phyloP scores from a whole-genome alignment of 2,797 vertebrate genomes.

The Gorsachius magnificus region DNA sequence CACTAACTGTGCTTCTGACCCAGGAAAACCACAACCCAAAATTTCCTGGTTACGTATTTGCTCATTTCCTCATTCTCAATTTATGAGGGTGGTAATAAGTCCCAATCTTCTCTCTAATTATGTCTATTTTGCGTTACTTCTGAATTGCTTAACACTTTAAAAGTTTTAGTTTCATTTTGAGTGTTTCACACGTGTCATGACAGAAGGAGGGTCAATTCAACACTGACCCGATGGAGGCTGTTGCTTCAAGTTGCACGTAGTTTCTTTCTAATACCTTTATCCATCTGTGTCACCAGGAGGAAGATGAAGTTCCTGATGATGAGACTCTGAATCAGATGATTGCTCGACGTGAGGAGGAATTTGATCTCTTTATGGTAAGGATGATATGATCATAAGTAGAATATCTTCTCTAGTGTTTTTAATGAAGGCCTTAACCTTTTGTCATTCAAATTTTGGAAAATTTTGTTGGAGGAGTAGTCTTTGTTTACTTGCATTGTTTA shows the following conservation, averaged over 20 bases:
- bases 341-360: slow-evolving; percentile 94
- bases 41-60: slow-evolving; percentile 8
- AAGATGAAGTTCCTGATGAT: slow-evolving; percentile 98
- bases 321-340: slow-evolving; percentile 99
- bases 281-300: slow-evolving; percentile 80
- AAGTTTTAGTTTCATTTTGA: not conserved
- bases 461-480: not conserved
- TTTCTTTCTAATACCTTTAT: not conserved
- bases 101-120: not conserved
- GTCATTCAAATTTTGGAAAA: not conserved
- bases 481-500: not conserved
- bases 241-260: not conserved
- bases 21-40: slow-evolving; percentile 18
- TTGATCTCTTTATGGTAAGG: slow-evolving; percentile 97
- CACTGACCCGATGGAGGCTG: not conserved
- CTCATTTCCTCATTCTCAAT: slow-evolving; percentile 16
- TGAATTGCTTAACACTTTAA: not conserved
- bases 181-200: not conserved
- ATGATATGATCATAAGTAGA: not conserved
- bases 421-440: not conserved
- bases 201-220: not conserved
- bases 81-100: not conserved
- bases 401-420: not conserved
- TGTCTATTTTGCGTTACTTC: not conserved
- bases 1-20: not conserved